Evolutionary conservation across 2,888 invertebrate species (phyloP).

Genomic region (Apamea crenata): DNA sequence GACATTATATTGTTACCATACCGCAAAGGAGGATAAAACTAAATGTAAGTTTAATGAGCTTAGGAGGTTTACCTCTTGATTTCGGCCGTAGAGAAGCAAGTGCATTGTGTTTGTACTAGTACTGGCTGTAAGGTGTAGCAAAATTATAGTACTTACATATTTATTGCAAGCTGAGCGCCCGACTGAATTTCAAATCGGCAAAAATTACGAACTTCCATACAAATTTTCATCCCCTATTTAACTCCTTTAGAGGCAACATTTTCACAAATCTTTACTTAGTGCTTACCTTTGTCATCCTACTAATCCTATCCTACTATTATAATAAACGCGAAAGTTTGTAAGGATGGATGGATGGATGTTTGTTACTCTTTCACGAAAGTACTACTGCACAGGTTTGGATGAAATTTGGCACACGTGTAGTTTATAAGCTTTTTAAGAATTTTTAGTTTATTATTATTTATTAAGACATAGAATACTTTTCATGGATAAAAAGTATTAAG

Average conservation of each 20-base stretch:
- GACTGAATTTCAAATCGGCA: neutral
- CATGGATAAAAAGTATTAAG: too few relatives aligned
- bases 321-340: neutral
- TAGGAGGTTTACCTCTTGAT: neutral
- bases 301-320: neutral
- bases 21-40: conserved; percentile 46
- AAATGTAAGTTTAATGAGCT: conserved; percentile 48
- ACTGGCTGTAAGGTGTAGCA: neutral
- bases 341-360: neutral
- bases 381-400: too few relatives aligned
- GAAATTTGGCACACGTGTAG: too few relatives aligned
- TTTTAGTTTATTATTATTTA: too few relatives aligned
- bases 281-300: too few relatives aligned
- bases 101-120: neutral
- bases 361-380: neutral
- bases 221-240: neutral
- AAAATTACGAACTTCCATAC: neutral
- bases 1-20: conserved; percentile 51
- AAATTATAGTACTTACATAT: too few relatives aligned
- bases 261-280: neutral
- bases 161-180: neutral
- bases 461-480: too few relatives aligned
- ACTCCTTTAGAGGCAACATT: too few relatives aligned
- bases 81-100: neutral
- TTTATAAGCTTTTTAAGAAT: too few relatives aligned